phyloP scores from a whole-genome alignment of 1,140 invertebrate genomes.

The Delia radicum region DNA sequence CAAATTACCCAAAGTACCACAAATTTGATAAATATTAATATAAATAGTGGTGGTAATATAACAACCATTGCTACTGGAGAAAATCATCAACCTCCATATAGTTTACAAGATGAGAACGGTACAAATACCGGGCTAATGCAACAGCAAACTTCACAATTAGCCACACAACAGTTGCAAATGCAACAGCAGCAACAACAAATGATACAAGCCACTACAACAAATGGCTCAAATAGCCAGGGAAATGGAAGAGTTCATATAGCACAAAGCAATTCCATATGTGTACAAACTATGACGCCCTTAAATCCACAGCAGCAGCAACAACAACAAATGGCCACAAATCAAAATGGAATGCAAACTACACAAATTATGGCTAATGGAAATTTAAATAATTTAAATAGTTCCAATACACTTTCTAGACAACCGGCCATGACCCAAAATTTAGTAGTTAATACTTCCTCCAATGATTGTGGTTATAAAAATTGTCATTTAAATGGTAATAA shows the following conservation, averaged over 20 bases:
- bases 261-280: constrained; percentile 44
- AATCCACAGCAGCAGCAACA: constrained; percentile 31
- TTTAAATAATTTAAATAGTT: no score
- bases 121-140: not conserved
- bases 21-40: constrained; percentile 55
- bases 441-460: not conserved
- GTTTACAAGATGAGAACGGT: constrained; percentile 42
- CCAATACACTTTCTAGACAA: not conserved
- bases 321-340: not conserved
- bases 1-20: constrained; percentile 53
- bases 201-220: constrained; percentile 22
- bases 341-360: constrained; percentile 19
- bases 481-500: constrained; percentile 49
- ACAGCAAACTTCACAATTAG: constrained; percentile 25
- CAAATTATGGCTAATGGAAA: constrained; percentile 17
- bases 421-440: not conserved
- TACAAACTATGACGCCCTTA: constrained; percentile 37
- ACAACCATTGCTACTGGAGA: constrained; percentile 56
- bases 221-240: constrained; percentile 18
- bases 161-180: constrained; percentile 26
- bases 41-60: constrained; percentile 51
- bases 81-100: constrained; percentile 54
- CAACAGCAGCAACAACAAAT: constrained; percentile 32
- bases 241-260: constrained; percentile 14
- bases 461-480: constrained; percentile 53